Conservation (phyloP, 2,888 invertebrate species). For the Mythimna lalbum region DNA sequence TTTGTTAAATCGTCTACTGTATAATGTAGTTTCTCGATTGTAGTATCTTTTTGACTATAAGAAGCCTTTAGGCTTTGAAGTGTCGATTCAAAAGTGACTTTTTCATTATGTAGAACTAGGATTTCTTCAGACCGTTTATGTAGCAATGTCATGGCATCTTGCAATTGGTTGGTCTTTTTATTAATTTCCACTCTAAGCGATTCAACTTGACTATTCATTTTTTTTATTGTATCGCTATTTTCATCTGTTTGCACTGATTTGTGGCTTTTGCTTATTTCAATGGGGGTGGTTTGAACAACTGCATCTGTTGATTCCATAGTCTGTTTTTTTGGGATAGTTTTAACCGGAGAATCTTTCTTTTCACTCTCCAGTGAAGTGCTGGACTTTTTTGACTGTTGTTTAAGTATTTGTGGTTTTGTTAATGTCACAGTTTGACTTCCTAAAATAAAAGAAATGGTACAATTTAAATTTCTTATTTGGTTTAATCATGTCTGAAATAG, state of each 20-base stretch:
- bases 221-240: slow-evolving; percentile 60
- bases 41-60: slow-evolving; percentile 76
- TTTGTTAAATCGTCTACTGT: slow-evolving; percentile 72
- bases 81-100: slow-evolving; percentile 75
- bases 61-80: slow-evolving; percentile 75
- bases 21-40: slow-evolving; percentile 71
- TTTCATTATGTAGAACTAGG: slow-evolving; percentile 79
- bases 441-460: slow-evolving; percentile 65
- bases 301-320: slow-evolving; percentile 60
- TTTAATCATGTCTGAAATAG: background rate
- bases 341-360: slow-evolving; percentile 39
- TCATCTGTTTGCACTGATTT: slow-evolving; percentile 78
- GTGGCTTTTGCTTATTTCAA: slow-evolving; percentile 57
- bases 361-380: slow-evolving; percentile 20
- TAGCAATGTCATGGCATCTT: slow-evolving; percentile 76
- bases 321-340: slow-evolving; percentile 39
- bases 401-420: slow-evolving; percentile 74
- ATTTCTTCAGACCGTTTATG: slow-evolving; percentile 81
- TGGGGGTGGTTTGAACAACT: slow-evolving; percentile 74
- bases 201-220: slow-evolving; percentile 67
- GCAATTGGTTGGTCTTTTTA: slow-evolving; percentile 77
- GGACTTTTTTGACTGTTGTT: slow-evolving; percentile 60
- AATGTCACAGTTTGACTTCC: slow-evolving; percentile 81
- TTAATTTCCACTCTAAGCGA: slow-evolving; percentile 69
- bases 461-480: background rate